These are phyloP conservation scores for Gryllus longicercus DNA, from an alignment of 2,888 invertebrate species.

Conservation along the genomic window DNA sequence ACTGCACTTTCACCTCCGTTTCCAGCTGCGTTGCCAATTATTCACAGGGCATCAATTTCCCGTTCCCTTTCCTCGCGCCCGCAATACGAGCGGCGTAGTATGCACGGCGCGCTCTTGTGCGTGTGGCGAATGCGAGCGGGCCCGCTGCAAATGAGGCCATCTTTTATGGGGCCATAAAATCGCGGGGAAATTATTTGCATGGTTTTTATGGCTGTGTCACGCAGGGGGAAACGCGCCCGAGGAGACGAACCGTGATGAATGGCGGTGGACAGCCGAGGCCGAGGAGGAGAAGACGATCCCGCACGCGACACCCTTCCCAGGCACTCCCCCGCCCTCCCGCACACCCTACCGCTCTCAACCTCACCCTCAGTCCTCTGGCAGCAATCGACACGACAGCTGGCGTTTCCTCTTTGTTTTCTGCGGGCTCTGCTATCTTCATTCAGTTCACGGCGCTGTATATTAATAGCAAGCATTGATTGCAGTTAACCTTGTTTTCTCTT, in stretches of 20 bases:
- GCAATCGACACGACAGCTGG: no score
- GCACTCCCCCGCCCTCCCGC: no score
- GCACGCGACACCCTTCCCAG: no score
- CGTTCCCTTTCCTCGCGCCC: neutral
- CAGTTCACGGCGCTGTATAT: no score
- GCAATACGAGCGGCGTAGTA: neutral
- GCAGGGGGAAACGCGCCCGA: neutral
- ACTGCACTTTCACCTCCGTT: no score
- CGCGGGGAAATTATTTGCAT: neutral
- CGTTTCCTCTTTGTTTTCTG: no score
- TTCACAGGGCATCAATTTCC: neutral
- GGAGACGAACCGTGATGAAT: conserved; percentile 11
- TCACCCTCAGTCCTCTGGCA: no score
- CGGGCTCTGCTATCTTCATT: no score
- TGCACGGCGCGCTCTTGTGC: neutral
- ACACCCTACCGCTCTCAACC: no score
- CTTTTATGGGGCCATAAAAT: neutral
- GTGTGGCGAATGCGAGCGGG: conserved; percentile 8
- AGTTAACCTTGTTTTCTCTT: no score
- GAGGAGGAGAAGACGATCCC: neutral
- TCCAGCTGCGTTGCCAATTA: no score
- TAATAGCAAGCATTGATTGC: no score
- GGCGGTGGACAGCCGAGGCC: neutral
- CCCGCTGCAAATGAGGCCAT: neutral
- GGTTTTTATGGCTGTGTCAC: conserved; percentile 17